Evolutionary conservation across 2,888 invertebrate genomes (phyloP), one percentile per base, ranked within the genome.

Genomic region (Drosophila subquinaria): DNA sequence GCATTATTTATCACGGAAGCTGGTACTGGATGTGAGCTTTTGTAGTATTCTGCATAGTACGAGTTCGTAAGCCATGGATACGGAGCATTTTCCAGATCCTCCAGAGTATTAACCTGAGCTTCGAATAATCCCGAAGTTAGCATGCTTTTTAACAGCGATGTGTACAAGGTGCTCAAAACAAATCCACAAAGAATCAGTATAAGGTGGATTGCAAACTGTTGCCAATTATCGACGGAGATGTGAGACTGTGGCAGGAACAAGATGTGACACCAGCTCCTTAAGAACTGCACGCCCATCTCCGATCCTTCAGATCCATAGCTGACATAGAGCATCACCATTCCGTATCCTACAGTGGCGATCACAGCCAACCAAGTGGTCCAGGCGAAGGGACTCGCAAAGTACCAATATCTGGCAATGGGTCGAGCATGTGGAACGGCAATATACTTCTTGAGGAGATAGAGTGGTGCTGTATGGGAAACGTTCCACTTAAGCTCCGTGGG

Each of bases 41-140:
- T 35, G n/a, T 17, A 10, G 6, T 65, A 38, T 2, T 69, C 33
- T 0, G 45, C 59, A 15, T 79, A 88, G 11, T 63, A 55, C 0
- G n/a, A 3, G 1, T 79, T 62, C 0, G 68, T 17, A 0, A 81
- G 30, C 4, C 88, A 4, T 0, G 4, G 36, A 13, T 52, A 69
- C 1, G 77, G 57, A 0, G 74, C 72, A 10, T 43, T 13, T 2
- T 20, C 33, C 4, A 90, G 43, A 15, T 90, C 90, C 1, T 76
- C 55, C 0, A 89, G 60, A 0, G 48, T 66, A 9, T 81, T 68
- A 5, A 70, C 53, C 9, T 88, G 75, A 0, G 42, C 62, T 23
- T 86, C 81, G 51, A 79, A 88, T 4, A 88, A 48, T 3, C 79
- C 81, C 2, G 81, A 62, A 0, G 88, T 82, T 0, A 86, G 38